phyloP scores from a whole-genome alignment of 2,888 invertebrate genomes.

The Limenitis camilla region DNA sequence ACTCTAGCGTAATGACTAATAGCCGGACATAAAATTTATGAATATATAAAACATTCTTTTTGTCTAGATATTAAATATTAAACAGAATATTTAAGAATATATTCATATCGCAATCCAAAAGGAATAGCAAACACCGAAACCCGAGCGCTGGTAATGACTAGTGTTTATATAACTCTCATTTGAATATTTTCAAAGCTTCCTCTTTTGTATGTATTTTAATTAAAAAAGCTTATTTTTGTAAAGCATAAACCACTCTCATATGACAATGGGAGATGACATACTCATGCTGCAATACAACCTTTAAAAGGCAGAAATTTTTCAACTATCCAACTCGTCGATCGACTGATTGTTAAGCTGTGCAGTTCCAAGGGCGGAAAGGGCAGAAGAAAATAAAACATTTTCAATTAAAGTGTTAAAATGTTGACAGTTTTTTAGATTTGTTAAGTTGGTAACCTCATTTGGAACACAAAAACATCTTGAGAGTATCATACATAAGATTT shows the following conservation, averaged over 20 bases:
- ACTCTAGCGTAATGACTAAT: too few species aligned
- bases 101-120: not conserved
- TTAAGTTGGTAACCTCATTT: too few species aligned
- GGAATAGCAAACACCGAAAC: slow-evolving; percentile 3
- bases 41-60: not conserved
- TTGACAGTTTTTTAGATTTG: too few species aligned
- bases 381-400: too few species aligned
- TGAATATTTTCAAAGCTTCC: slow-evolving; percentile 18
- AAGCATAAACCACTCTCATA: slow-evolving; percentile 24
- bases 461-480: too few species aligned
- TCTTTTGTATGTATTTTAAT: slow-evolving; percentile 23
- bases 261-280: slow-evolving; percentile 28
- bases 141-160: slow-evolving; percentile 7
- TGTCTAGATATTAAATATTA: not conserved
- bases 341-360: slow-evolving; percentile 9
- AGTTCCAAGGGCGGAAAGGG: too few species aligned
- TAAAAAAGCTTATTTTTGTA: slow-evolving; percentile 26
- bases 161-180: slow-evolving; percentile 16
- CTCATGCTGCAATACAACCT: slow-evolving; percentile 19
- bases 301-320: slow-evolving; percentile 11
- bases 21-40: too few species aligned
- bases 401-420: too few species aligned
- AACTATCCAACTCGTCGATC: slow-evolving; percentile 19
- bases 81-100: not conserved
- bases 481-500: too few species aligned